Evolutionary conservation across 1,140 invertebrate genomes (phyloP).

Genomic region (Campoletis sonorensis): DNA sequence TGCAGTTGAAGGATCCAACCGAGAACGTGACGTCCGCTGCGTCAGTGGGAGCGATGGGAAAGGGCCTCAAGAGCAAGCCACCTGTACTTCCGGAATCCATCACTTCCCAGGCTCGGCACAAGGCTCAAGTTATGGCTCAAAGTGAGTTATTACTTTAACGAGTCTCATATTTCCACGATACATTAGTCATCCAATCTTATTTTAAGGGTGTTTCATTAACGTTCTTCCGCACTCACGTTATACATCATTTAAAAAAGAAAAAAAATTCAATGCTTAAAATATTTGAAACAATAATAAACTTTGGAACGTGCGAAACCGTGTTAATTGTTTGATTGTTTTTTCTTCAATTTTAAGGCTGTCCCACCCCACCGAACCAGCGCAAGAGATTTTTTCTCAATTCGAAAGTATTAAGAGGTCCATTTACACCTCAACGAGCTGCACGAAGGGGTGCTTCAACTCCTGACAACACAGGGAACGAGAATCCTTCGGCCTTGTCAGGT

Average conservation of each 20-base stretch:
- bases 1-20: conserved; percentile 30
- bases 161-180: conserved; percentile 48
- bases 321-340: no score
- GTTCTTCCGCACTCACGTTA: not conserved
- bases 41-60: conserved; percentile 52
- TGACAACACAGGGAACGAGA: conserved; percentile 70
- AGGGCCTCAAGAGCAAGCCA: conserved; percentile 66
- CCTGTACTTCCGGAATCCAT: conserved; percentile 66
- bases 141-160: conserved; percentile 70
- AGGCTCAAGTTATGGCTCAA: conserved; percentile 74
- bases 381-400: conserved; percentile 88
- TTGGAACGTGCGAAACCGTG: no score
- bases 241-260: not conserved
- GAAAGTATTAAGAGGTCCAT: conserved; percentile 85
- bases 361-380: conserved; percentile 87
- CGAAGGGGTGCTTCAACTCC: conserved; percentile 66
- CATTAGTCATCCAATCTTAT: conserved; percentile 4
- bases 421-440: conserved; percentile 75
- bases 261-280: not conserved
- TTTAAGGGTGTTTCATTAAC: not conserved
- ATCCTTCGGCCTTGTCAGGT: conserved; percentile 82
- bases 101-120: conserved; percentile 62
- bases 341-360: conserved; percentile 78
- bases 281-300: not conserved
- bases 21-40: conserved; percentile 60